Percentiles rank a stretch among this genome's conserved stretches.
These are phyloP conservation scores for Caenorhabditis drosophilae DNA, from an alignment of 2,888 invertebrate species.

Conservation along the genomic window DNA sequence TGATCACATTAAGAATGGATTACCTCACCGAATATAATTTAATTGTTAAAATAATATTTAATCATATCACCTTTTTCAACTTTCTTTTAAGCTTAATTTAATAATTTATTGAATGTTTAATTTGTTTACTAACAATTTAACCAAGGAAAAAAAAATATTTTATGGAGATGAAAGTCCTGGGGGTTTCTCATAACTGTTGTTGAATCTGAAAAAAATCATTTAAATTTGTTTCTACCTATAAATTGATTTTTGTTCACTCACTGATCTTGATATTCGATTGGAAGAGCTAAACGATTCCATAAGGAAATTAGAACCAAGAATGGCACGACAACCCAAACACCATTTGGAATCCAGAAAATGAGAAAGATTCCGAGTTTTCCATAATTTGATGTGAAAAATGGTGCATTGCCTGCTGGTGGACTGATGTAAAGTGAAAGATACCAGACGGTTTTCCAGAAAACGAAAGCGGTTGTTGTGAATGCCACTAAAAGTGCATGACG, in stretches of 20 bases:
- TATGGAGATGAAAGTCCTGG: slow-evolving; percentile 27
- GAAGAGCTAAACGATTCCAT: slow-evolving; percentile 54
- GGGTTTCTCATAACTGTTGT: slow-evolving; percentile 38
- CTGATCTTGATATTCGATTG: slow-evolving; percentile 38
- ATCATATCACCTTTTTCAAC: neutral
- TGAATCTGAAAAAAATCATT: slow-evolving; percentile 31
- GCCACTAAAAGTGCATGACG: slow-evolving; percentile 58
- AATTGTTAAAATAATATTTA: neutral
- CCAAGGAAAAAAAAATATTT: neutral
- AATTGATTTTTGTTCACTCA: slow-evolving; percentile 12
- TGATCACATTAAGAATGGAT: slow-evolving; percentile 37
- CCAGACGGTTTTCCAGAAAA: slow-evolving; percentile 66
- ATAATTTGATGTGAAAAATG: slow-evolving; percentile 32
- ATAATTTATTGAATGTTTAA: neutral
- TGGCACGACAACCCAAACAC: slow-evolving; percentile 58
- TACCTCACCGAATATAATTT: neutral
- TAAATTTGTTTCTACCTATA: neutral
- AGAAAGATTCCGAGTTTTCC: slow-evolving; percentile 33
- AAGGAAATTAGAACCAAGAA: slow-evolving; percentile 51
- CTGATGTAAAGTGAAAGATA: slow-evolving; percentile 57
- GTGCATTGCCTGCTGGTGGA: slow-evolving; percentile 47
- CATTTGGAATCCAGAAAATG: slow-evolving; percentile 48
- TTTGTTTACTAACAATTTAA: neutral
- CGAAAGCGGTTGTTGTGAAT: slow-evolving; percentile 59
- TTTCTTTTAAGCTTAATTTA: neutral